These are phyloP conservation scores for Dasyprocta punctata DNA, from an alignment of 2,113 vertebrate species.

Conservation along the genomic window DNA sequence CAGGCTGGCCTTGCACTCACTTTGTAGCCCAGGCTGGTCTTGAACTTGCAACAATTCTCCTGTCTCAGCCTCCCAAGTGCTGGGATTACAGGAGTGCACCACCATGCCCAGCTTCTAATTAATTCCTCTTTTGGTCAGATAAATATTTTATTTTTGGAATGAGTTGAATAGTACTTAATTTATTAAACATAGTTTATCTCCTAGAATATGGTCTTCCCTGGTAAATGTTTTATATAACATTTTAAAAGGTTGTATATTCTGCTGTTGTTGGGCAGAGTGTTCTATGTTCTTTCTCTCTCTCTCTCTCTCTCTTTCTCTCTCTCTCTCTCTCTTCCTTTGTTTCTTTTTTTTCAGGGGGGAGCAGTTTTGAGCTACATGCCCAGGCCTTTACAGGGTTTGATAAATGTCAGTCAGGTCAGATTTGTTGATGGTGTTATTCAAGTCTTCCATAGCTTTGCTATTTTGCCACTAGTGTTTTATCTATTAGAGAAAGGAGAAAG, in stretches of 20 bases:
- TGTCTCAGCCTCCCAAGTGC: too few relatives aligned
- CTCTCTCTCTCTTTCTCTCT: background rate
- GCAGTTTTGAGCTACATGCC: background rate
- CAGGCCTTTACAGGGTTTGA: background rate
- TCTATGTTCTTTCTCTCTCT: background rate
- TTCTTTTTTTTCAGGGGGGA: fast-evolving
- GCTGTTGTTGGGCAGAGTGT: background rate
- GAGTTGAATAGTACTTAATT: conserved; percentile 11
- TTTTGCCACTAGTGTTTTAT: background rate
- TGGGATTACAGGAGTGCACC: too few relatives aligned
- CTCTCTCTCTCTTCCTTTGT: too few relatives aligned
- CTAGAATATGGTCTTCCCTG: background rate
- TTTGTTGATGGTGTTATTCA: background rate
- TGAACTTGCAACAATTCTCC: too few relatives aligned
- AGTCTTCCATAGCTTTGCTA: background rate
- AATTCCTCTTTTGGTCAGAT: background rate
- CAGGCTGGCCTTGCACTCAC: too few relatives aligned
- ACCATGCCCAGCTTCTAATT: too few relatives aligned
- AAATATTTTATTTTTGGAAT: conserved; percentile 22
- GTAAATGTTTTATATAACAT: background rate
- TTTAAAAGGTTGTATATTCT: background rate
- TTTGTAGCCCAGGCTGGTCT: too few relatives aligned
- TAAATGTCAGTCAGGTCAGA: background rate
- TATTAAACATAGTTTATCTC: background rate
- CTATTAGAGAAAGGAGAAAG: background rate